Conservation (phyloP, 2,888 invertebrate genomes). For the Adineta ricciae region DNA sequence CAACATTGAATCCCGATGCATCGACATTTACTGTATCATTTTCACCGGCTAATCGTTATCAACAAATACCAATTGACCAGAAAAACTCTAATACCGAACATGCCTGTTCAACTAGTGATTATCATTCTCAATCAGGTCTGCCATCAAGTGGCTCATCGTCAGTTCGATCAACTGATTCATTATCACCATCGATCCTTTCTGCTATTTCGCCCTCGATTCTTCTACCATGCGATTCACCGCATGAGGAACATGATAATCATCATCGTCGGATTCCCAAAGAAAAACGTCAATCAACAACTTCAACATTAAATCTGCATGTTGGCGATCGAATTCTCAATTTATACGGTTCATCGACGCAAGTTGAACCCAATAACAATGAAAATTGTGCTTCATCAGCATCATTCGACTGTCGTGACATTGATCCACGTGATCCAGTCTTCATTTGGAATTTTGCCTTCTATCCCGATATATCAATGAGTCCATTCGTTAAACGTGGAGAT, state of each 20-base stretch:
- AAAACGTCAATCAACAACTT: neutral
- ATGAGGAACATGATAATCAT: neutral
- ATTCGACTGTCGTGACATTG: neutral
- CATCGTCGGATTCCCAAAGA: neutral
- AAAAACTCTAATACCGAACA: neutral
- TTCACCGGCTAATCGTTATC: neutral
- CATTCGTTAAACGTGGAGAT: neutral
- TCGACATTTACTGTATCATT: neutral
- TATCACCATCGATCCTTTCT: slow-evolving; percentile 10
- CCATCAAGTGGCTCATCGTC: neutral
- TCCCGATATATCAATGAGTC: slow-evolving; percentile 5
- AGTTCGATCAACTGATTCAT: neutral
- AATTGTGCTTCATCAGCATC: neutral
- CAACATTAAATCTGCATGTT: neutral
- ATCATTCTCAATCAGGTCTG: neutral
- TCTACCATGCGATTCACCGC: neutral
- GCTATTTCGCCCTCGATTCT: neutral
- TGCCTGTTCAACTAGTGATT: neutral
- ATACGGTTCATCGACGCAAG: neutral
- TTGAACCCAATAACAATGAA: neutral
- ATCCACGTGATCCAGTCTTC: slow-evolving; percentile 21
- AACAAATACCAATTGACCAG: neutral
- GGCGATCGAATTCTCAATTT: neutral
- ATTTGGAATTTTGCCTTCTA: slow-evolving; percentile 17
- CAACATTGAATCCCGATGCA: slow-evolving; percentile 10